phyloP scores from a whole-genome alignment of 2,113 vertebrate species.

The Leiothrix lutea region DNA sequence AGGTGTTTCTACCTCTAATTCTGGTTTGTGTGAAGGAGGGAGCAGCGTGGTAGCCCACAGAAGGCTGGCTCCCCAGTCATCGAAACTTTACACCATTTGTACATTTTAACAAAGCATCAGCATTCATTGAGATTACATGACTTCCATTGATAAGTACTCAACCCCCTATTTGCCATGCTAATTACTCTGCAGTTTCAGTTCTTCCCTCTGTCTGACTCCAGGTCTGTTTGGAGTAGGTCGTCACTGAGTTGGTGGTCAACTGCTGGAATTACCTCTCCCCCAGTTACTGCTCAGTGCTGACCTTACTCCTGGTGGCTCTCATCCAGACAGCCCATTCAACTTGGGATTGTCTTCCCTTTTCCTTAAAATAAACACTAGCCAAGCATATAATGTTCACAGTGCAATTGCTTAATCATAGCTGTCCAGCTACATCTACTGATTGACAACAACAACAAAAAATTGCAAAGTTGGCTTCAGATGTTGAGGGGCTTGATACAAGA shows the following conservation, averaged over 20 bases:
- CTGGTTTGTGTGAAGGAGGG: neutral
- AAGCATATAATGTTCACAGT: neutral
- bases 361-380: neutral
- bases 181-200: neutral
- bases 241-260: neutral
- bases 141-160: neutral
- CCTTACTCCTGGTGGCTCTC: neutral
- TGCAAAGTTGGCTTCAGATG: neutral
- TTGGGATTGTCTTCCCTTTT: neutral
- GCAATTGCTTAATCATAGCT: neutral
- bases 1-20: neutral
- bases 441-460: neutral
- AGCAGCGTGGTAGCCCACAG: neutral
- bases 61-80: neutral
- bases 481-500: neutral
- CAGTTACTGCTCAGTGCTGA: neutral
- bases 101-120: neutral
- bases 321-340: neutral
- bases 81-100: neutral
- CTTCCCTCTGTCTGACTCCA: neutral
- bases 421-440: neutral
- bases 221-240: neutral
- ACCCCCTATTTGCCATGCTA: neutral
- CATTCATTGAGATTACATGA: neutral
- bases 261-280: neutral